Conservation (phyloP, 2,113 vertebrate genomes). For the Bubo bubo region DNA sequence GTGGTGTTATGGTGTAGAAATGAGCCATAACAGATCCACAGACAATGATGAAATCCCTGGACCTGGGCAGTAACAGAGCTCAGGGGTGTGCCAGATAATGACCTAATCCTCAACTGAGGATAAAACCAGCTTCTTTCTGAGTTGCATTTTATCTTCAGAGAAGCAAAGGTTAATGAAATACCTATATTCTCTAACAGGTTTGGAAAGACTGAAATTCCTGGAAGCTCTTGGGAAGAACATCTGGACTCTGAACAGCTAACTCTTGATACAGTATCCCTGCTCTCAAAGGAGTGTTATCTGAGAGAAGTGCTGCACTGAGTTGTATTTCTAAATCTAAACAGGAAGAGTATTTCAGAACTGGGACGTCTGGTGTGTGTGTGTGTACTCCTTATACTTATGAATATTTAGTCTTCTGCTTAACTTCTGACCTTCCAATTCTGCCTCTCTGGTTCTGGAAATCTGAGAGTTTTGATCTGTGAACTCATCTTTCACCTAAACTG, state of each 20-base stretch:
- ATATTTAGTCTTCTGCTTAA: background rate
- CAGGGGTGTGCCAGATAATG: background rate
- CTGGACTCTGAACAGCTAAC: background rate
- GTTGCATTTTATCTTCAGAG: background rate
- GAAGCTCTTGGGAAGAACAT: background rate
- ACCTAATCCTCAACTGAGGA: background rate
- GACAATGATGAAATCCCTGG: background rate
- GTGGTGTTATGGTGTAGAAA: background rate
- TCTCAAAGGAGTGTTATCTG: conserved; percentile 3
- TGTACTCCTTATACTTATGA: background rate
- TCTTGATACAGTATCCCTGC: background rate
- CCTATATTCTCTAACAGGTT: background rate
- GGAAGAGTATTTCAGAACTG: conserved; percentile 24
- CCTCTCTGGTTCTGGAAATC: background rate
- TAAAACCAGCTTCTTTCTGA: background rate
- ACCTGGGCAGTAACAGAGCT: background rate
- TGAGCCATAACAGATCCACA: background rate
- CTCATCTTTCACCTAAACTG: background rate
- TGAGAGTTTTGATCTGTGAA: background rate
- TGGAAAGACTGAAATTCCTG: background rate
- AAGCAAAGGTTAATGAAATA: background rate
- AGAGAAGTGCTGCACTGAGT: background rate
- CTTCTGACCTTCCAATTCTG: background rate
- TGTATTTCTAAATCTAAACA: conserved; percentile 31
- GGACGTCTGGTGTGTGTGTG: background rate